Base-by-base conservation (phyloP, 1,140 invertebrate species). In the Diuraphis noxia region DNA sequence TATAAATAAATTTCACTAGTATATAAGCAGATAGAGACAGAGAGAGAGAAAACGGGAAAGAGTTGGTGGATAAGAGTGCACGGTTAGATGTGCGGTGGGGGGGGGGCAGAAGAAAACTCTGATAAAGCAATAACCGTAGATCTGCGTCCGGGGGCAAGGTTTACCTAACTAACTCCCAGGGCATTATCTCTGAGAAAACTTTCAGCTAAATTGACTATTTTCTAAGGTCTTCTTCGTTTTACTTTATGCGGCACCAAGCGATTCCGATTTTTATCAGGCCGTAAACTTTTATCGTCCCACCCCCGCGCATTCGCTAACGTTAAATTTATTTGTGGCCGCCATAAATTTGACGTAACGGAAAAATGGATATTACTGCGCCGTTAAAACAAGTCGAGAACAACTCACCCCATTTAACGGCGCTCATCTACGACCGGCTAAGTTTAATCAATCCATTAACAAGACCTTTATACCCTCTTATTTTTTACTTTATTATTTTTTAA, bases 181-280 rank as follows among this genome's bases (percentile, higher is more conserved):
- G 88, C 63, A 89, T 89, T 89, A 89, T 91, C 89, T 91, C 43
- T 52, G 46, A 38, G 89, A 91, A 91, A 91, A 91, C 89, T 91
- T 91, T 91, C 89, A 91, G 89, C 89, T 52, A 91, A 91, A 91
- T 91, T 91, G 89, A 91, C 89, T 91, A 81, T 91, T 91, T 91
- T 36, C 89, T 52, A 79, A 91, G 89, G 89, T 91, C 77, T 91
- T 91, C 88, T 91, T 91, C 89, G 77, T 91, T 91, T 81, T 91
- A 91, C 89, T 91, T 91, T 91, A 91, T 91, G 77, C 72, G 43
- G 86, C 86, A 87, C 86, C 86, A 41, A 91, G 89, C 89, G 77
- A 81, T 91, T 52, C 89, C 89, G 89, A 91, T 91, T 91, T 91
- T 91, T 91, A 91, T 91, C 89, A 91, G 89, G 72, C 89, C 89